Conservation (phyloP, 2,113 vertebrate species). For the Cheirogaleus medius region DNA sequence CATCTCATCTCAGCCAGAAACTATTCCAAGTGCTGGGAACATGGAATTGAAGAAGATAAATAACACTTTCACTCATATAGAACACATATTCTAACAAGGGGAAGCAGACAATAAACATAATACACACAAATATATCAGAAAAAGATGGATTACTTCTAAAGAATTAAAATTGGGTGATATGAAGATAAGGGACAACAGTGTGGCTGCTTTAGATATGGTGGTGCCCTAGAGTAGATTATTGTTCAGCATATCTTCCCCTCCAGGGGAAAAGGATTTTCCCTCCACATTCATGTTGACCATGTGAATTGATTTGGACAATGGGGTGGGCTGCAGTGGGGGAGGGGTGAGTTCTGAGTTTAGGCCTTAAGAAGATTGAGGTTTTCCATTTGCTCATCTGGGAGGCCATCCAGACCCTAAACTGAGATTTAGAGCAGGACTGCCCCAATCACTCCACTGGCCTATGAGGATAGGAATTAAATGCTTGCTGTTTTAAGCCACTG, state of each 20-base stretch:
- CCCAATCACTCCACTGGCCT: background rate
- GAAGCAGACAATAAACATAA: background rate
- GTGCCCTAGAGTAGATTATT: background rate
- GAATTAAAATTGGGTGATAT: conserved; percentile 1
- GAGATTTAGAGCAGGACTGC: background rate
- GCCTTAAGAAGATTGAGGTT: background rate
- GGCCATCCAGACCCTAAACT: background rate
- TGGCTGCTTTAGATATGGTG: background rate
- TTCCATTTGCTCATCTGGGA: background rate
- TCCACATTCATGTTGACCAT: background rate
- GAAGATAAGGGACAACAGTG: background rate
- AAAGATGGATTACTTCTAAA: background rate
- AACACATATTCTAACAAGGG: background rate
- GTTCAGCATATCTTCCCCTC: background rate
- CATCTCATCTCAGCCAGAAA: background rate
- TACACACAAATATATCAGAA: conserved; percentile 4
- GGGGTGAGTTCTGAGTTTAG: background rate
- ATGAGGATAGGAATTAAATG: background rate
- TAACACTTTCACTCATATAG: background rate
- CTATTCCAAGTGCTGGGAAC: background rate
- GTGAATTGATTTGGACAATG: background rate
- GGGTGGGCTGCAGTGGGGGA: background rate
- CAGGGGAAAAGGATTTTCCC: background rate
- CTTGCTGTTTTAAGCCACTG: background rate
- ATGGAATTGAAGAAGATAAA: background rate